These are phyloP conservation scores for Macrosteles quadrilineatus DNA, from an alignment of 1,140 invertebrate genomes.

Conservation along the genomic window DNA sequence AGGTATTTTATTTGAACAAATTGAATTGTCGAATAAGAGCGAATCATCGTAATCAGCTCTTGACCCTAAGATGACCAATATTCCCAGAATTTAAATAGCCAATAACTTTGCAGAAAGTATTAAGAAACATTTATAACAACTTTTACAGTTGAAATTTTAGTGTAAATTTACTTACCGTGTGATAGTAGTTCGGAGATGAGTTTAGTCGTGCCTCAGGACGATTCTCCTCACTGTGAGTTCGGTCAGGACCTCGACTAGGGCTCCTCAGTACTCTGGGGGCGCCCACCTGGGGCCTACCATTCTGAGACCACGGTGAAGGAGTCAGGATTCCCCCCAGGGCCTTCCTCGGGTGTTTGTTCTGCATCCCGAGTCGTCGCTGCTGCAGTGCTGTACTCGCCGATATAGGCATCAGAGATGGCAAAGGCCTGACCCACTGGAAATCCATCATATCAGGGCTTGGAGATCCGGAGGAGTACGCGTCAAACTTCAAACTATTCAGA, in stretches of 20 bases:
- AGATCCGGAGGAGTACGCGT: neutral
- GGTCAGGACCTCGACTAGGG: neutral
- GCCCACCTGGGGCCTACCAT: constrained; percentile 35
- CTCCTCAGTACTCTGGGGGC: constrained; percentile 28
- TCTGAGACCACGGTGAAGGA: constrained; percentile 42
- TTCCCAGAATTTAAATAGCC: no score
- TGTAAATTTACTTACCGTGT: constrained; percentile 1
- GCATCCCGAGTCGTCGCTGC: neutral
- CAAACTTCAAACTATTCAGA: neutral
- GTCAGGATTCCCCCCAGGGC: constrained; percentile 38
- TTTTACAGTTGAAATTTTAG: no score
- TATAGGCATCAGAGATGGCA: constrained; percentile 30
- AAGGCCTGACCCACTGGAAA: constrained; percentile 21
- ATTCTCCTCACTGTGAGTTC: neutral
- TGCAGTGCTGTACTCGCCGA: neutral
- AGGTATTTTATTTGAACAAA: no score
- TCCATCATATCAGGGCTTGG: constrained; percentile 2
- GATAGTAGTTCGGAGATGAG: neutral
- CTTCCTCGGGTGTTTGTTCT: constrained; percentile 1
- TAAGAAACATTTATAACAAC: no score
- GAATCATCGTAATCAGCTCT: no score
- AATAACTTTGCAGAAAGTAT: no score
- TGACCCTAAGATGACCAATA: no score
- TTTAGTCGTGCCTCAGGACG: neutral
- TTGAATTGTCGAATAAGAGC: no score